Evolutionary conservation across 1,140 invertebrate species (phyloP), one percentile per base, ranked within the genome.

Genomic region (Drosophila dunni): DNA sequence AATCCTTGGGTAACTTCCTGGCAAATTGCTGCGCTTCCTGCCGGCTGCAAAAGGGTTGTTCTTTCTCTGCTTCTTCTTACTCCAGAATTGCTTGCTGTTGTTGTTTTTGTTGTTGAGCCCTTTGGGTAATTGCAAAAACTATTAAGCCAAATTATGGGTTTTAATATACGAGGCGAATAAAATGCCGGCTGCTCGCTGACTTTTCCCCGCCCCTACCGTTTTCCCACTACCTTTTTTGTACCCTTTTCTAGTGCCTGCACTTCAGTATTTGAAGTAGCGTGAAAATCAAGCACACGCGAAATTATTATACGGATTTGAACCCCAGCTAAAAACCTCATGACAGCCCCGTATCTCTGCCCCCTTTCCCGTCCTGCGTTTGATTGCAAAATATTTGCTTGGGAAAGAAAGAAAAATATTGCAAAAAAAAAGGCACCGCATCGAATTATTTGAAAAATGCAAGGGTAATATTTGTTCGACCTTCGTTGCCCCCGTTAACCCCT

Each of bases 61-160:
- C 44, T 34, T 36, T 29, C 34, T 29, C 58, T 61, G 48, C 58
- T 17, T 24, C 45, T 11, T 29, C 15, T 60, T 15, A 3, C 11
- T 17, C 7, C 2, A 7, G 13, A 13, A 6, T 11, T 38, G 0
- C 10, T 34, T 38, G 8, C 20, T 34, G 13, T 13, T 34, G 53
- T 17, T 56, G 42, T 45, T 60, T 42, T 62, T 62, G 45, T 34
- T 61, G 45, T 4, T 50, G 68, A 83, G 75, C 79, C 83, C 75
- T 78, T 73, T 44, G 74, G 84, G 84, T 88, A 88, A 88, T 88
- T 88, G 84, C 84, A 83, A 89, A 88, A 88, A 88, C 84, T 88
- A 88, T 88, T 88, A 88, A 89, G 78, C 84, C 80, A 88, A 88
- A 88, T 88, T 88, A 88, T 88, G 84, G 84, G 84, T 88, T 89